These are phyloP conservation scores for Polypterus senegalus DNA, from an alignment of 2,113 vertebrate species.

Conservation along the genomic window DNA sequence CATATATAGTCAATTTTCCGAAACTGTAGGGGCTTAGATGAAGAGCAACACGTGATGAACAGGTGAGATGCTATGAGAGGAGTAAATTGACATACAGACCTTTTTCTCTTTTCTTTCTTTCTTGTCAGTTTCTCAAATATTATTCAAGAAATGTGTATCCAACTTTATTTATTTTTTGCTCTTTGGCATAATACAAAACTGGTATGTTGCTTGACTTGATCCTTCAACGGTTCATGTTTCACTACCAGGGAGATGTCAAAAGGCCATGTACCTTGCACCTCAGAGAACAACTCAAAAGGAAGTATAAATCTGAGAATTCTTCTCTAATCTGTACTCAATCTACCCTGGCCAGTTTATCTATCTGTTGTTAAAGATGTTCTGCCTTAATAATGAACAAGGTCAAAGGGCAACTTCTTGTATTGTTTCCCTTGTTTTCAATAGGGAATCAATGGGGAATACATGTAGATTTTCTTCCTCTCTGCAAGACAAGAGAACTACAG, in stretches of 20 bases:
- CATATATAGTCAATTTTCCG: no score
- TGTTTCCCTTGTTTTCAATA: constrained; percentile 37
- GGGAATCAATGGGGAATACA: constrained; percentile 12
- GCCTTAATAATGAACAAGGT: constrained; percentile 29
- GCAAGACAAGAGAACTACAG: constrained; percentile 56
- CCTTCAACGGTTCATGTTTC: constrained; percentile 15
- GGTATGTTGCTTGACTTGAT: background rate
- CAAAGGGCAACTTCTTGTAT: constrained; percentile 43
- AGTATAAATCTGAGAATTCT: constrained; percentile 27
- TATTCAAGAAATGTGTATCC: no score
- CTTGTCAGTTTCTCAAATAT: no score
- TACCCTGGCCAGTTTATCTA: constrained; percentile 33
- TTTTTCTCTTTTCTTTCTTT: no score
- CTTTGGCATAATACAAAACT: no score
- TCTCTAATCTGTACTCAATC: constrained; percentile 37
- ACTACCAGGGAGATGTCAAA: background rate
- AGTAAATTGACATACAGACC: no score
- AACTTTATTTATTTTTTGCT: no score
- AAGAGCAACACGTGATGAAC: no score
- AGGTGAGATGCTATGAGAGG: no score
- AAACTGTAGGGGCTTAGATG: no score
- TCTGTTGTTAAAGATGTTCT: constrained; percentile 42
- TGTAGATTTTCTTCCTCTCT: constrained; percentile 40
- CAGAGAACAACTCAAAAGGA: constrained; percentile 25
- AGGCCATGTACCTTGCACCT: constrained; percentile 1